Base-by-base conservation (phyloP, 2,888 invertebrate species). In the Epinotia bilunana region DNA sequence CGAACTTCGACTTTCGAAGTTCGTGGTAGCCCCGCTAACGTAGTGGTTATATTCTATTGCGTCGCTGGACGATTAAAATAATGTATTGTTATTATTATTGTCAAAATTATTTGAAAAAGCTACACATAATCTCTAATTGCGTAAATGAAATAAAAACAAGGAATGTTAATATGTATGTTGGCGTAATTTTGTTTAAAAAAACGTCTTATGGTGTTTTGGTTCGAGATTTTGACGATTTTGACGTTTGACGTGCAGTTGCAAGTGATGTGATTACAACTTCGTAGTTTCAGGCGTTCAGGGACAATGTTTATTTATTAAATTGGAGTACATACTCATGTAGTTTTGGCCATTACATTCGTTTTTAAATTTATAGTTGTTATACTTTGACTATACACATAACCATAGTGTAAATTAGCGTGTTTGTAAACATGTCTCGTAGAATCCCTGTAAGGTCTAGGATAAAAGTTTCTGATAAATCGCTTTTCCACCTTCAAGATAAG, bases 401-500 rank as follows among this genome's bases (percentile, higher is more conserved):
- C 4, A 18, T 5, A 53, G 23, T 13, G 20, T 39, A 69, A 46
- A 43, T 58, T 53, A 7, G n/a, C 9, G 57, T 39, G 18, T 69
- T 72, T 74, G 65, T 39, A 70, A 84, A 78, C 79, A 93, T 93
- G 92, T 91, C 93, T 76, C 86, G 83, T 68, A 89, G 86, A 80
- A 83, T 86, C 62, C 88, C 87, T 77, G 82, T 80, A 64, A 93
- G 88, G 83, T 88, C 92, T 55, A 87, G 86, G 82, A 87, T 92
- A 76, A 91, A 88, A 84, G 82, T 90, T 72, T 86, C 86, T 83
- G 93, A 90, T 83, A 91, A 90, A 86, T 84, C 94, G 81, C 85
- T 97, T 69, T 97, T 97, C 90, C 96, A 97, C 85, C 94, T 95
- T 84, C 96, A 97, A 92, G 96, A 96, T 79, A 95, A 96, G 90